These are phyloP conservation scores for Cydia strobilella DNA, from an alignment of 1,140 invertebrate species.

Conservation along the genomic window DNA sequence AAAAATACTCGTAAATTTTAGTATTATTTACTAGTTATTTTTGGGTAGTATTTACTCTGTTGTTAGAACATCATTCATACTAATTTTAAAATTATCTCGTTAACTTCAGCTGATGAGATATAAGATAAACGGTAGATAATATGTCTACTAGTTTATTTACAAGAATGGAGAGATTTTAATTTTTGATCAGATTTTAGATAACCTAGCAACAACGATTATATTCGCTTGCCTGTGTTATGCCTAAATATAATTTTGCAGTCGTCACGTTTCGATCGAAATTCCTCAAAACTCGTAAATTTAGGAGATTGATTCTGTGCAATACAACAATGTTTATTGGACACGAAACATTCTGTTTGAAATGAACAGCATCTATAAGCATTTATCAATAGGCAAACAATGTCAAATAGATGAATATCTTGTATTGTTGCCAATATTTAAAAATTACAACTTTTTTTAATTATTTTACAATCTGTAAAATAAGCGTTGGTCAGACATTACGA, in stretches of 20 bases:
- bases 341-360: neutral
- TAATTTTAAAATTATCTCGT: no score
- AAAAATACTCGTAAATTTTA: no score
- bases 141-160: no score
- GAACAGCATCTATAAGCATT: neutral
- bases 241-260: neutral
- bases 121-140: no score
- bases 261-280: slow-evolving; percentile 8
- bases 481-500: no score
- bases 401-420: no score
- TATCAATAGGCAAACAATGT: neutral
- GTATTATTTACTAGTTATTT: no score
- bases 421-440: neutral
- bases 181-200: neutral
- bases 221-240: neutral
- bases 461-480: no score
- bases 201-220: neutral
- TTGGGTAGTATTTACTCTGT: no score
- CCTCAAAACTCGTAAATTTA: slow-evolving; percentile 14
- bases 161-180: neutral
- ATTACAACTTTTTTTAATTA: no score
- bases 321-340: slow-evolving; percentile 7
- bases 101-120: no score
- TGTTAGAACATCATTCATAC: no score
- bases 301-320: slow-evolving; percentile 26